Evolutionary conservation across 2,113 vertebrate genomes (phyloP).

Genomic region (Chionomys nivalis): DNA sequence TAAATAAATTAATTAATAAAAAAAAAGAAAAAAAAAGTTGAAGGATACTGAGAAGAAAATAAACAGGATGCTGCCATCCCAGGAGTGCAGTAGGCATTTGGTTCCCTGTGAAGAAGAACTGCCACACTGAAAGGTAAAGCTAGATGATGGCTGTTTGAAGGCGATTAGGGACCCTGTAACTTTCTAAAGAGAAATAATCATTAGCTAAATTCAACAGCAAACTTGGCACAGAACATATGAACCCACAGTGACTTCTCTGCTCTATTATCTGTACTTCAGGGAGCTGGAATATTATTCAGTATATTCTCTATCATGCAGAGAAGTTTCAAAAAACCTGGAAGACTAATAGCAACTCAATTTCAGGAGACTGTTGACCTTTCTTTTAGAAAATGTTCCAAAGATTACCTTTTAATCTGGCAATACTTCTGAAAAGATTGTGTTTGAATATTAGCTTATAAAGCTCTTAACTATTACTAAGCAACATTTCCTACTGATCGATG

Average conservation of each 20-base stretch:
- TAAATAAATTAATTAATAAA: too few relatives aligned
- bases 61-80: not conserved
- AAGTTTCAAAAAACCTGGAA: not conserved
- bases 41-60: not conserved
- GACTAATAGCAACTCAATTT: not conserved
- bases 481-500: not conserved
- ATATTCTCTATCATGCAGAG: not conserved
- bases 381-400: not conserved
- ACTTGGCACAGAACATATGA: not conserved
- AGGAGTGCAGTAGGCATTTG: not conserved
- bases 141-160: not conserved
- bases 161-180: not conserved
- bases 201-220: not conserved
- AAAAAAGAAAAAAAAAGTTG: too few relatives aligned
- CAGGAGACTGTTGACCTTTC: not conserved
- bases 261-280: not conserved
- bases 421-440: not conserved
- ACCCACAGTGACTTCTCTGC: not conserved
- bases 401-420: not conserved
- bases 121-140: not conserved
- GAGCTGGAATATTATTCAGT: not conserved
- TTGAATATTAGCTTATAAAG: not conserved
- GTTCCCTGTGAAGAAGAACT: not conserved
- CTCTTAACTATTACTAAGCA: not conserved
- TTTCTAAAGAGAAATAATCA: not conserved